Percentiles rank a stretch among this genome's conserved stretches.
Conservation (phyloP, 2,888 invertebrate species). For the Melitaea athalia region DNA sequence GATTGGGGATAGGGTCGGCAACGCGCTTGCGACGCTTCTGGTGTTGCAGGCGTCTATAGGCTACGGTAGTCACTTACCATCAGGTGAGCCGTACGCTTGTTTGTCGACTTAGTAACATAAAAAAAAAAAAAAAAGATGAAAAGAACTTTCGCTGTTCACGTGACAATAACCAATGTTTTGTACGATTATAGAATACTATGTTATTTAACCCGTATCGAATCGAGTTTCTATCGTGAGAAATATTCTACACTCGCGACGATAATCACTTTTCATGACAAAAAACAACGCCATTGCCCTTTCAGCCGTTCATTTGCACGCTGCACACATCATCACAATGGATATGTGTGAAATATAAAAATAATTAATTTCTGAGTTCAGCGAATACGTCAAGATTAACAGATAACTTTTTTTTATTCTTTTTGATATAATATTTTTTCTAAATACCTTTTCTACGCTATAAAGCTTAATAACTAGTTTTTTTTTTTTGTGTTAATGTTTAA, state of each 20-base stretch:
- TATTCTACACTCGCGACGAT: constrained; percentile 5
- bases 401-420: background rate
- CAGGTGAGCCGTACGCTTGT: too few species aligned
- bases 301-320: background rate
- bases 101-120: too few species aligned
- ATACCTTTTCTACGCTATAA: too few species aligned
- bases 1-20: too few species aligned
- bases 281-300: constrained; percentile 15
- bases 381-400: background rate
- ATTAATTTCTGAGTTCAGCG: background rate
- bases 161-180: constrained; percentile 9
- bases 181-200: constrained; percentile 16
- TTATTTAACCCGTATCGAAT: constrained; percentile 6
- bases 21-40: too few species aligned
- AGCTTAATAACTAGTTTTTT: too few species aligned
- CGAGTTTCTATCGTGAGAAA: constrained; percentile 19
- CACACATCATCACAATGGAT: too few species aligned
- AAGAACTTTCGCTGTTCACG: constrained; percentile 2
- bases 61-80: too few species aligned
- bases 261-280: constrained; percentile 15
- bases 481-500: too few species aligned
- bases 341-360: background rate
- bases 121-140: too few species aligned
- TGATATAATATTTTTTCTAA: background rate
- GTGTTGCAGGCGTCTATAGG: too few species aligned